A percentile compares a stretch with the other conserved stretches of the same genome.
Conservation (phyloP, 2,797 vertebrate species). For the Rousettus madagascariensis region DNA sequence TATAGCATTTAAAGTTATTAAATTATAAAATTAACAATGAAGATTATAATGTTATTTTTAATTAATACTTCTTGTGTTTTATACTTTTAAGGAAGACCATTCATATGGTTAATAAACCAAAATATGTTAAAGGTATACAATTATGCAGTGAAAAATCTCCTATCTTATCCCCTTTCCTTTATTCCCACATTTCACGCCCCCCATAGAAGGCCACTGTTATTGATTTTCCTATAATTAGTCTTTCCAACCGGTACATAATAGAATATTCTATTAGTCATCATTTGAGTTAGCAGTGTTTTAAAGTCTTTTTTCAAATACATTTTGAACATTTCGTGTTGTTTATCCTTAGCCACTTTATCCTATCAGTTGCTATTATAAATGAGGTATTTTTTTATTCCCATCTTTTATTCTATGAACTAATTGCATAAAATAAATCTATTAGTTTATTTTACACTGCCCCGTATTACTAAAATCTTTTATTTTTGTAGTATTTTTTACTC, state of each 20-base stretch:
- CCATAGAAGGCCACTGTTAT: neutral
- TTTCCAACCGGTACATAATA: neutral
- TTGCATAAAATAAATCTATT: neutral
- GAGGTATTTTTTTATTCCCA: neutral
- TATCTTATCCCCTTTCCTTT: neutral
- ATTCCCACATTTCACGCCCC: neutral
- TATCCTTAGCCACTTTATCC: neutral
- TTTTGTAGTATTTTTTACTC: neutral
- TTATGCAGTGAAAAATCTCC: neutral
- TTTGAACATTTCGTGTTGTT: neutral
- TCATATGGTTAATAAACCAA: neutral
- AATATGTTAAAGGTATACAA: neutral
- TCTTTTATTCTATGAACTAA: neutral
- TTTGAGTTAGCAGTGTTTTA: neutral
- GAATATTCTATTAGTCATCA: neutral
- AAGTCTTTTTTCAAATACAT: neutral
- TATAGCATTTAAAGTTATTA: neutral
- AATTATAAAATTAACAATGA: neutral
- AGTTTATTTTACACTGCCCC: neutral
- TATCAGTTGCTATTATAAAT: neutral
- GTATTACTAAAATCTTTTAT: neutral
- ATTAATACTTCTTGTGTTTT: neutral
- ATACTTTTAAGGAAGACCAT: neutral
- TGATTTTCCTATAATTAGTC: neutral
- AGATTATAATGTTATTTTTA: neutral